Base-by-base conservation (phyloP, 2,113 vertebrate species). In the Phalacrocorax pelagicus region DNA sequence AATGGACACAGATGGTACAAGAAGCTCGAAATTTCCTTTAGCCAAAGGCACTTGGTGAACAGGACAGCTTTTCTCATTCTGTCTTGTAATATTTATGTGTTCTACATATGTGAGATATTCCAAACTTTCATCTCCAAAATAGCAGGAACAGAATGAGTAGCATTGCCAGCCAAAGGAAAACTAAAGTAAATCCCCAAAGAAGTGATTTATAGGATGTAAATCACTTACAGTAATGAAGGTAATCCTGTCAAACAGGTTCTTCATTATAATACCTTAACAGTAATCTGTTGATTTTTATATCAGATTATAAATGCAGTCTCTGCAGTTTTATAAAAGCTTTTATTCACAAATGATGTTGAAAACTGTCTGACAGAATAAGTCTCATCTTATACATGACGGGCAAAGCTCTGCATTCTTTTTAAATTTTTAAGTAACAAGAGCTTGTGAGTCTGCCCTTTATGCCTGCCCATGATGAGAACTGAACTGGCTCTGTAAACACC, bases 241-340 rank as follows among this genome's bases (percentile, higher is more conserved):
- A 97, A 97, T 95, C 91, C 88, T 1, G 2, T 89, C 1, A 3
- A 96, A 96, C 81, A 95, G 92, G 67, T 96, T 92, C 83, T 96
- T 96, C 74, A 65, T 94, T 96, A 86, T 88, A 92, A 82, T 80
- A 94, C 88, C 90, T 96, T 95, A 75, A 57, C 57, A 96, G 89
- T 79, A 91, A 94, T 95, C 82, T 96, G 92, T 95, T 95, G 88
- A 87, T 95, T 96, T 96, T 94, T 95, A 44, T 87, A 93, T 92
- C 86, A 67, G 86, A 80, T 83, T 75, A 47, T 83, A 94, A 94
- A 84, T 84, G 78, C 30, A 23, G 81, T 54, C 73, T 92, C 78
- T 86, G 90, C 86, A 75, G 49, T 92, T 96, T 89, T 87, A 55
- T 82, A 81, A 78, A 88, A 85, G n/a, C 72, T 58, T 82, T 90